These are phyloP conservation scores for Psephotus haematonotus DNA, from an alignment of 2,113 vertebrate species.

Conservation along the genomic window DNA sequence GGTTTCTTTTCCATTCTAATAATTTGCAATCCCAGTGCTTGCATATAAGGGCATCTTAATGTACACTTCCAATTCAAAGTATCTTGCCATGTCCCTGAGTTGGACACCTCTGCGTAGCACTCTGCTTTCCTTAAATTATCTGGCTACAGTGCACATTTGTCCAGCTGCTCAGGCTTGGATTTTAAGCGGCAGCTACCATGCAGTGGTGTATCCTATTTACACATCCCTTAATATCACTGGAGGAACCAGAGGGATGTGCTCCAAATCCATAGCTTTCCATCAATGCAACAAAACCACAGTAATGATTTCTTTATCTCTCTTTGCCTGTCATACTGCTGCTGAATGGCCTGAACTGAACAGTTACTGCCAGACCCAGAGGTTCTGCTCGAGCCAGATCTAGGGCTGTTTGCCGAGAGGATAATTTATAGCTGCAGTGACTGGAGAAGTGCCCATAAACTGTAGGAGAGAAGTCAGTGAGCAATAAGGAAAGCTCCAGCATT, in stretches of 20 bases:
- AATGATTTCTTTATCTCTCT: conserved; percentile 16
- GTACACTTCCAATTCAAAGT: not conserved
- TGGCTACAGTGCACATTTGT: not conserved
- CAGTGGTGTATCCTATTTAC: not conserved
- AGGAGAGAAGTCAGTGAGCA: not conserved
- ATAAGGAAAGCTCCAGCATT: not conserved
- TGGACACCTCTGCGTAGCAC: not conserved
- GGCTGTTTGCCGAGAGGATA: not conserved
- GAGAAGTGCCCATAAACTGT: not conserved
- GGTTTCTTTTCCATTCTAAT: not conserved
- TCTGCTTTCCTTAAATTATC: not conserved
- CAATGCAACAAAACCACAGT: not conserved
- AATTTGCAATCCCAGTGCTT: not conserved
- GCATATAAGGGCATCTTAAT: not conserved
- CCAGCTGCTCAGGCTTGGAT: not conserved
- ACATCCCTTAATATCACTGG: not conserved
- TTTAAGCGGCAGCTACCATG: not conserved
- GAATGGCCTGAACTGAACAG: not conserved
- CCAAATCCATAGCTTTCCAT: not conserved
- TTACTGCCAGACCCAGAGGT: not conserved
- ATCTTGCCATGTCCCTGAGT: not conserved
- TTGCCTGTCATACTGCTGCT: not conserved
- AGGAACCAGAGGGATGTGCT: not conserved
- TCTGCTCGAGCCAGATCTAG: not conserved
- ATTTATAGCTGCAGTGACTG: not conserved